Evolutionary conservation across 2,888 invertebrate species (phyloP), one percentile per base, ranked within the genome.

Genomic region (Pachycephus smyrnensis): DNA sequence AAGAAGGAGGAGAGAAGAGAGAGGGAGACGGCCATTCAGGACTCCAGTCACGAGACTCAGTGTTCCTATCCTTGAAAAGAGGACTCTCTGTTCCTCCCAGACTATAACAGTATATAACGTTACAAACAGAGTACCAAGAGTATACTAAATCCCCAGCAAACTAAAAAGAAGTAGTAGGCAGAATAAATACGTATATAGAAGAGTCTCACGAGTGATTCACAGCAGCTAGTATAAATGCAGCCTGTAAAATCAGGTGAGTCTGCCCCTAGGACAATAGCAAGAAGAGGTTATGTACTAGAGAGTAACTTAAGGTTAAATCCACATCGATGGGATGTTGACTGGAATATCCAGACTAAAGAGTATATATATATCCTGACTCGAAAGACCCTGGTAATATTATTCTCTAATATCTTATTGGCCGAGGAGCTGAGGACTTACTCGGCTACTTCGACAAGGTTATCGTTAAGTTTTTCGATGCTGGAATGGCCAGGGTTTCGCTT

Each of bases 401-500:
- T 55, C 23, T 9, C 6, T 23, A 9, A 55, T 23, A 55, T 55
- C 55, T 55, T 23, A 55, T 9, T 55, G 55, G 23, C 55, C 55
- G 15, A 55, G 9, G 55, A 23, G 23, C 55, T 15, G 6, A 40
- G 15, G 40, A 40, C 40, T 55, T 55, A 23, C 9, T 23, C 23
- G 55, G 55, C 55, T 55, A 55, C 32, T 23, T 71, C 71, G 71
- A 31, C 71, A 71, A 71, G 71, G 71, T 33, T 71, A 71, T 75
- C 75, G 68, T 69, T 68, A 68, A 9, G 75, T 75, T 82, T 83
- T 81, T 82, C 84, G 73, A 84, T 11, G 71, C 71, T 12, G 71
- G 71, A 79, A 80, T 37, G 76, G 75, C 73, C 36, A 75, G 79
- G 40, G 84, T 88, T 83, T 84, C 87, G 89, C 88, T 87, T 89